Evolutionary conservation across 2,888 invertebrate genomes (phyloP).

Genomic region (Nysson spinosus): DNA sequence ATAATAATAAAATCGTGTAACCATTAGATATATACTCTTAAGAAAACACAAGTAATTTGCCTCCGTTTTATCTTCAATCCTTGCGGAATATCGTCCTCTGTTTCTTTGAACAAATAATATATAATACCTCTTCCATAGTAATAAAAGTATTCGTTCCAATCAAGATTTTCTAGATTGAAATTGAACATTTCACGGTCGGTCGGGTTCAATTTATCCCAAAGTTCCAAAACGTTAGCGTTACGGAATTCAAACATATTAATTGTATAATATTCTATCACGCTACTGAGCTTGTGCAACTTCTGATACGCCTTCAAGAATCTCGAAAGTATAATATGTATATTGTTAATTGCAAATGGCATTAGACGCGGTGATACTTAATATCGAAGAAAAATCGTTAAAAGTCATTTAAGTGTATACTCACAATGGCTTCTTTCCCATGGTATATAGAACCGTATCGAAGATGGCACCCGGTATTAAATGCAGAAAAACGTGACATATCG

Average conservation of each 20-base stretch:
- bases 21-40: too few species aligned
- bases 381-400: too few species aligned
- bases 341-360: too few species aligned
- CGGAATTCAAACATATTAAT: constrained; percentile 86
- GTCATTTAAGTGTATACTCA: too few species aligned
- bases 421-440: constrained; percentile 82
- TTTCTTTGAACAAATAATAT: too few species aligned
- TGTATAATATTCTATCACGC: constrained; percentile 87
- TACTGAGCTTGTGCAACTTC: constrained; percentile 85
- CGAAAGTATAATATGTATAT: constrained; percentile 8
- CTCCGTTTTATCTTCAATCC: constrained; percentile 74
- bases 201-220: constrained; percentile 81
- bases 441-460: constrained; percentile 78
- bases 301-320: constrained; percentile 83
- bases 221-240: constrained; percentile 80
- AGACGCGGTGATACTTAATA: too few species aligned
- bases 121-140: constrained; percentile 84
- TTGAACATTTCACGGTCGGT: constrained; percentile 83
- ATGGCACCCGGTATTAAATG: constrained; percentile 82
- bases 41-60: too few species aligned
- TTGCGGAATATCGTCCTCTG: constrained; percentile 81
- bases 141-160: constrained; percentile 86
- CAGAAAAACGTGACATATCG: constrained; percentile 79
- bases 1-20: too few species aligned
- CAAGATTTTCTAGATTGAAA: constrained; percentile 84